Conservation (phyloP, 2,888 invertebrate genomes). For the Sinohyriopsis cumingii region DNA sequence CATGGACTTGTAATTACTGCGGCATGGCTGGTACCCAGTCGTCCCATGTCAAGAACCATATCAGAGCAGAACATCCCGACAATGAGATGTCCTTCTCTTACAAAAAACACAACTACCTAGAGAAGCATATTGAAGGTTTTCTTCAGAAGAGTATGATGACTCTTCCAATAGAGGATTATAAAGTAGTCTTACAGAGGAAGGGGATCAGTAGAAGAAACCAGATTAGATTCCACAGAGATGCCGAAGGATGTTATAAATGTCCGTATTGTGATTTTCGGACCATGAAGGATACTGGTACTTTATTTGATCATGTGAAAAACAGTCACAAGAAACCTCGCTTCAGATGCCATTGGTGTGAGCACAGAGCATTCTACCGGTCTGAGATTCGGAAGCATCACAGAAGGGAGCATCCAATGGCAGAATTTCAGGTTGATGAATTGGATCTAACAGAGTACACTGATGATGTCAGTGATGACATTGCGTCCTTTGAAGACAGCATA, state of each 20-base stretch:
- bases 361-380: constrained; percentile 34
- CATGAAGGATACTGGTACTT: constrained; percentile 21
- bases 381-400: constrained; percentile 37
- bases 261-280: constrained; percentile 34
- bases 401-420: constrained; percentile 27
- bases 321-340: constrained; percentile 40
- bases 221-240: constrained; percentile 19
- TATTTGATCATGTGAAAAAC: constrained; percentile 37
- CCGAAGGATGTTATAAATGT: constrained; percentile 26
- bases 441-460: constrained; percentile 27
- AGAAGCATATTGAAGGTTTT: constrained; percentile 37
- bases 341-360: constrained; percentile 39
- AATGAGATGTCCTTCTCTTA: constrained; percentile 31
- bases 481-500: background rate
- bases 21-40: constrained; percentile 40
- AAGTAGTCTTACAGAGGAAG: constrained; percentile 36
- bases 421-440: constrained; percentile 34
- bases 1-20: constrained; percentile 38
- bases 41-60: constrained; percentile 37
- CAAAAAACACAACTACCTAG: constrained; percentile 36
- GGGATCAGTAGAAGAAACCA: constrained; percentile 28
- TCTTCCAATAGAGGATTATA: constrained; percentile 34
- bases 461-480: constrained; percentile 15
- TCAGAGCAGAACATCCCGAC: constrained; percentile 29
- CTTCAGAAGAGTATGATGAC: constrained; percentile 33